These are phyloP conservation scores for Callosobruchus maculatus DNA, from an alignment of 2,888 invertebrate genomes.

Conservation along the genomic window DNA sequence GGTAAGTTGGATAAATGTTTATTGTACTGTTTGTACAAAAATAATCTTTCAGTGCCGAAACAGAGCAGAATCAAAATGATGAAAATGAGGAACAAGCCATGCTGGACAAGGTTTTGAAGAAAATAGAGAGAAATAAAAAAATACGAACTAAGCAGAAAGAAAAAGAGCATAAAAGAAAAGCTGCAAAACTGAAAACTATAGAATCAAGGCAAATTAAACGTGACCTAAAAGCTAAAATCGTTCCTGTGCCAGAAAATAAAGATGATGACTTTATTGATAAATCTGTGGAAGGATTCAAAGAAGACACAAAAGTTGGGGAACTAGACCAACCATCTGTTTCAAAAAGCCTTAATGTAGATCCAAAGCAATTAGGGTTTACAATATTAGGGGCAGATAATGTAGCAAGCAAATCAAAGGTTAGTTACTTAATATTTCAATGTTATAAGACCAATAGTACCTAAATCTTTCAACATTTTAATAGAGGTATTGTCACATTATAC, in stretches of 20 bases:
- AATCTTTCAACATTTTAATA: no score
- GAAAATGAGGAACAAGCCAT: slow-evolving; percentile 52
- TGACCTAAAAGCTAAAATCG: slow-evolving; percentile 23
- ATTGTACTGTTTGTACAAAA: slow-evolving; percentile 1
- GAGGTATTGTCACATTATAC: no score
- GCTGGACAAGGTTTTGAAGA: slow-evolving; percentile 57
- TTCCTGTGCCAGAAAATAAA: slow-evolving; percentile 29
- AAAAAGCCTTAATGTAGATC: slow-evolving; percentile 33
- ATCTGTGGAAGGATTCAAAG: slow-evolving; percentile 16
- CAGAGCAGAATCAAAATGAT: slow-evolving; percentile 33
- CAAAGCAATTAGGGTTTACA: slow-evolving; percentile 56
- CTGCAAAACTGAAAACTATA: slow-evolving; percentile 35
- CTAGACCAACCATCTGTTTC: slow-evolving; percentile 21
- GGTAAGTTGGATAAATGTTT: slow-evolving; percentile 49
- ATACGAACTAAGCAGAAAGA: slow-evolving; percentile 42
- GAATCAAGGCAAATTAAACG: slow-evolving; percentile 25
- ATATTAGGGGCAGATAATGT: slow-evolving; percentile 65
- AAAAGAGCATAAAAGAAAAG: slow-evolving; percentile 32
- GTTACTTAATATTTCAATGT: slow-evolving; percentile 1
- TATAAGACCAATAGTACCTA: no score
- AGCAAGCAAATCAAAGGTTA: slow-evolving; percentile 55
- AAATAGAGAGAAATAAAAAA: slow-evolving; percentile 58
- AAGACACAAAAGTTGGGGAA: slow-evolving; percentile 10
- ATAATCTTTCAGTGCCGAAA: slow-evolving; percentile 4
- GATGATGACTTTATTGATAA: slow-evolving; percentile 31